Evolutionary conservation across 2,797 vertebrate genomes (phyloP).

Genomic region (Sternarchorhynchus goeldii): DNA sequence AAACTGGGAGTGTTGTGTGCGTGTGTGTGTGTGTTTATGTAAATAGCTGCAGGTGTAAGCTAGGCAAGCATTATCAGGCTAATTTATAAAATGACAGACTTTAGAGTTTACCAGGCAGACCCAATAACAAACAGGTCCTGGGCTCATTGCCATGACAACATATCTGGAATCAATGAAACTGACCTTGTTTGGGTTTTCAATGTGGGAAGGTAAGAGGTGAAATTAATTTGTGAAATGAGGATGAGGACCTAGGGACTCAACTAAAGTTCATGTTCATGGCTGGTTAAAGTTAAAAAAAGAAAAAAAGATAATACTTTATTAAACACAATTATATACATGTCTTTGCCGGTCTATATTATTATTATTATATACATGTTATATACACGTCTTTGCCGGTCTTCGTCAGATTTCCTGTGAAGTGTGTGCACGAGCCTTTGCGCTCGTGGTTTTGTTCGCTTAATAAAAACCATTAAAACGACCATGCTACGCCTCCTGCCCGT

Average conservation of each 20-base stretch:
- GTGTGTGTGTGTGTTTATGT: slow-evolving; percentile 38
- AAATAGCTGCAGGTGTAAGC: slow-evolving; percentile 40
- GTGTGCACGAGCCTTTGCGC: no score
- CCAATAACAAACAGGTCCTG: slow-evolving; percentile 34
- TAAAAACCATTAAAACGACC: no score
- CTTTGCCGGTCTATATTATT: no score
- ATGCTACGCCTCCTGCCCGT: no score
- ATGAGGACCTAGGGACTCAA: not conserved
- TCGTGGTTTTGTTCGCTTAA: no score
- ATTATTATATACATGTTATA: no score
- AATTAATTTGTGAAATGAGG: slow-evolving; percentile 23
- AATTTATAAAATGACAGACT: slow-evolving; percentile 49
- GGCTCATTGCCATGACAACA: slow-evolving; percentile 46
- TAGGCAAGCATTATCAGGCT: slow-evolving; percentile 37
- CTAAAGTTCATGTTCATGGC: not conserved
- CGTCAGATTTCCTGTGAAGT: no score
- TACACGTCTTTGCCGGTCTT: no score
- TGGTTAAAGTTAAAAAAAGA: not conserved
- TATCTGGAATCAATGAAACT: slow-evolving; percentile 33
- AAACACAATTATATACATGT: no score
- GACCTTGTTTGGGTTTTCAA: slow-evolving; percentile 35
- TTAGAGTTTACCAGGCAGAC: slow-evolving; percentile 35
- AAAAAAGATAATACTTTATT: no score
- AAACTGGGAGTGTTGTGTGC: slow-evolving; percentile 16
- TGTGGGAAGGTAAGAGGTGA: not conserved